phyloP scores from a whole-genome alignment of 2,113 vertebrate genomes.

The Tonatia bakeri region DNA sequence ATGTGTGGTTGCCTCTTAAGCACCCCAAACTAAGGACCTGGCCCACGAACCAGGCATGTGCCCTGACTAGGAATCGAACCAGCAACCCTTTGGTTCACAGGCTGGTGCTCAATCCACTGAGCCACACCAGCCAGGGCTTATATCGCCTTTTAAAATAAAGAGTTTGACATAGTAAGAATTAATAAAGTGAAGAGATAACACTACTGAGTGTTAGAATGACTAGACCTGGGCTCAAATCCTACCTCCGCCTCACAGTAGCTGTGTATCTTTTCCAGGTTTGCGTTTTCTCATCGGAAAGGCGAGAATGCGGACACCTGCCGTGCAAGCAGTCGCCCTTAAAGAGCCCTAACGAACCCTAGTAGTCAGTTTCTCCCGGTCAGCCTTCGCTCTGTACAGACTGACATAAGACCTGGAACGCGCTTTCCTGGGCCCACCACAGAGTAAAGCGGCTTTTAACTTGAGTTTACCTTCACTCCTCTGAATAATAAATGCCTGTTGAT shows the following conservation, averaged over 20 bases:
- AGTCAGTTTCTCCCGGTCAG: background rate
- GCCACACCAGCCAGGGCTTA: too few species aligned
- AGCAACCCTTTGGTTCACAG: too few species aligned
- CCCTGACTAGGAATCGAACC: too few species aligned
- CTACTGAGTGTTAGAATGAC: background rate
- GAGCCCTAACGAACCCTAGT: background rate
- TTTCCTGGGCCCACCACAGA: background rate
- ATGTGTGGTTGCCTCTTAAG: too few species aligned
- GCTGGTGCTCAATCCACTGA: too few species aligned
- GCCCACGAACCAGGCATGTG: too few species aligned
- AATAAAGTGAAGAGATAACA: background rate
- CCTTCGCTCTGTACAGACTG: background rate
- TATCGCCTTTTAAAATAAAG: background rate
- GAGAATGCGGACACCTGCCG: background rate
- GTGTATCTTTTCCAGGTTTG: background rate
- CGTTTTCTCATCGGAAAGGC: conserved; percentile 21
- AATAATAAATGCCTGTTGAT: background rate
- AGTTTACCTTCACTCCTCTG: background rate
- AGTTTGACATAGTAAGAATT: background rate
- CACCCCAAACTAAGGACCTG: too few species aligned
- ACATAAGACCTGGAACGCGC: too few species aligned
- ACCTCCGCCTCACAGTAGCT: background rate
- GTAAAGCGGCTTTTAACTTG: background rate
- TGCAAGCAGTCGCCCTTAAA: background rate
- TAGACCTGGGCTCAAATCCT: background rate